Base-by-base conservation (phyloP, 2,797 vertebrate species). In the Dendrocincla tyrannina region DNA sequence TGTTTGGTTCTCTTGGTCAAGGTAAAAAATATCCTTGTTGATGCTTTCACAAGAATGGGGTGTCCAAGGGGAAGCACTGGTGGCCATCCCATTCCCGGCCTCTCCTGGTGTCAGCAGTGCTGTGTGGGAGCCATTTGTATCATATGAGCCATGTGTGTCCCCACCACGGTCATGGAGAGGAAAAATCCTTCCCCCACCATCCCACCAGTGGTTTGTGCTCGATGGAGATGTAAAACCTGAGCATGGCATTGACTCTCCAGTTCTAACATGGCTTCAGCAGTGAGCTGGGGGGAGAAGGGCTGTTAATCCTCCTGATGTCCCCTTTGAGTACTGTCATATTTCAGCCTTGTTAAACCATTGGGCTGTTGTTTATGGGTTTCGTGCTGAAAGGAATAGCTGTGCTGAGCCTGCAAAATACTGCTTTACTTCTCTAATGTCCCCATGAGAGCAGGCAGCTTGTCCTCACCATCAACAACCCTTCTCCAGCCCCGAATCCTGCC, bases 231-330 rank as follows among this genome's bases (percentile, higher is more conserved):
- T 70, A 55, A 81, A 91, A 73, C 41, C 68, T 17, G 11, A 24
- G 68, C 5, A 0, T 4, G 4, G 53, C 17, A 33, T 74, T 60
- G 9, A 22, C 91, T 81, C 24, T 7, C 30, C 18, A 27, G 82
- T 53, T 11, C 55, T 50, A 30, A 2, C 6, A 2, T 5, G 0
- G 74, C 63, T 85, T 75, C 66, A 18, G 80, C 32, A 10, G 82
- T 7, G 17, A 55, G 85, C 75, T 19, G 39, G 58, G 90, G 39
- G 58, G 90, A 92, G 93, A 68, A 7, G 42, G 56, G 41, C 92
- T 88, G 25, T 97, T 91, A 83, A 95, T 94, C 96, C 94, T 91
- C 35, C 42, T 89, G 96, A 83, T 87, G 46, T 35, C 91, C 85
- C 69, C 76, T 94, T 96, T 86, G 95, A 91, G 84, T 41, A 18